A percentile compares a stretch with the other conserved stretches of the same genome.
Conservation (phyloP, 2,888 invertebrate genomes). For the Agriopis marginaria region DNA sequence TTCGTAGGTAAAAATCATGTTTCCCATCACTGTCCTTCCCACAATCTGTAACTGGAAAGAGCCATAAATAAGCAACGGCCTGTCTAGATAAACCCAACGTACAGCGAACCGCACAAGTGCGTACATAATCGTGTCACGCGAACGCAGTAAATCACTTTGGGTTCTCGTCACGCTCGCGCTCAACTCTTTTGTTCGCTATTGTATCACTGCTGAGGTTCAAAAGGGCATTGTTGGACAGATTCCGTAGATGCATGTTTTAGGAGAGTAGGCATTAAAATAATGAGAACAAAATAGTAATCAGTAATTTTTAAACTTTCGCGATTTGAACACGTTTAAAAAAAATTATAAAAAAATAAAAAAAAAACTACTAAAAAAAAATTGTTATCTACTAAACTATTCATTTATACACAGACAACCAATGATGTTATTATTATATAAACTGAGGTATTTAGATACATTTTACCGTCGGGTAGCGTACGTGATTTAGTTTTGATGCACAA, state of each 20-base stretch:
- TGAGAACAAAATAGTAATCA: background rate
- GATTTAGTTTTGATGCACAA: no score
- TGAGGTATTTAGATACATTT: no score
- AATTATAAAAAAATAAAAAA: no score
- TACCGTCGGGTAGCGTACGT: no score
- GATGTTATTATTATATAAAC: no score
- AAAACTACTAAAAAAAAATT: no score
- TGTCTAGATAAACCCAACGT: slow-evolving; percentile 28
- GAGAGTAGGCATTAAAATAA: slow-evolving; percentile 22
- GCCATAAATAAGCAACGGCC: slow-evolving; percentile 26
- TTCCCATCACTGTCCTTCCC: background rate
- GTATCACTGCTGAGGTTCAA: slow-evolving; percentile 44
- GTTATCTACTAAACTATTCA: no score
- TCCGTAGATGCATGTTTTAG: slow-evolving; percentile 20
- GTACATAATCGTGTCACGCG: slow-evolving; percentile 46
- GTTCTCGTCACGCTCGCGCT: slow-evolving; percentile 44
- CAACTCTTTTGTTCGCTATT: slow-evolving; percentile 50
- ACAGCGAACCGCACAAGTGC: slow-evolving; percentile 45
- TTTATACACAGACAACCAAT: no score
- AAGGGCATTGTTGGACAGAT: slow-evolving; percentile 43
- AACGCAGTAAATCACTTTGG: slow-evolving; percentile 46
- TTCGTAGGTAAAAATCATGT: background rate
- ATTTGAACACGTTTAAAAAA: no score
- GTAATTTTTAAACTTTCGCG: no score
- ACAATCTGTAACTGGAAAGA: slow-evolving; percentile 9